phyloP scores from a whole-genome alignment of 2,888 invertebrate genomes.

The Apomyelois bistriatella region DNA sequence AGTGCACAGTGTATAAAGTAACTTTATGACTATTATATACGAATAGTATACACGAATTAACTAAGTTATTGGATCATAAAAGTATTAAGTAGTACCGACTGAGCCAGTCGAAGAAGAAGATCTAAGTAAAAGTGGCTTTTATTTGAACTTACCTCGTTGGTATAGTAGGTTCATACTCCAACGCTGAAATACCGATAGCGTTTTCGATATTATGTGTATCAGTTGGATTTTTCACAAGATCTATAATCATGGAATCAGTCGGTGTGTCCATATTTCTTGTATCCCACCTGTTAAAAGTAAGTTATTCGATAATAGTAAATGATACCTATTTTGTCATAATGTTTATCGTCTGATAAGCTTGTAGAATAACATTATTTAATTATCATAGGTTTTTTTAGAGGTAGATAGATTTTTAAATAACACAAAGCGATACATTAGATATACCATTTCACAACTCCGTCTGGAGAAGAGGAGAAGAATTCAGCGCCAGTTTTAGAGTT shows the following conservation, averaged over 20 bases:
- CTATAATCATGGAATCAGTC: conserved; percentile 84
- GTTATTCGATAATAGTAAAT: not conserved
- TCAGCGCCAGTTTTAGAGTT: conserved; percentile 97
- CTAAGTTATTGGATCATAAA: too few species aligned
- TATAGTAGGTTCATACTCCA: conserved; percentile 88
- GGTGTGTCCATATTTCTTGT: conserved; percentile 84
- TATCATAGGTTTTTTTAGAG: too few species aligned
- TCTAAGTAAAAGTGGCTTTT: too few species aligned
- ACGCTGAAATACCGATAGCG: conserved; percentile 83
- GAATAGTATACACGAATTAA: too few species aligned
- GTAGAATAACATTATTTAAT: too few species aligned
- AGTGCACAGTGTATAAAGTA: too few species aligned
- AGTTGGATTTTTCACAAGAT: conserved; percentile 80
- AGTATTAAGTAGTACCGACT: too few species aligned
- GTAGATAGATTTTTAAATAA: too few species aligned
- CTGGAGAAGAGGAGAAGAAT: conserved; percentile 95
- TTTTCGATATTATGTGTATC: conserved; percentile 80
- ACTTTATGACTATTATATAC: too few species aligned
- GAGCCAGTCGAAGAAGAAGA: too few species aligned
- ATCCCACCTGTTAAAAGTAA: conserved; percentile 82
- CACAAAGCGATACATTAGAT: not conserved
- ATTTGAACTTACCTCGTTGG: conserved; percentile 82
- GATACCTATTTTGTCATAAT: too few species aligned
- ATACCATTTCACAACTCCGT: conserved; percentile 92
- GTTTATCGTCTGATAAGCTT: too few species aligned